Conservation (phyloP, 2,888 invertebrate genomes). For the Entomobrya multifasciata region DNA sequence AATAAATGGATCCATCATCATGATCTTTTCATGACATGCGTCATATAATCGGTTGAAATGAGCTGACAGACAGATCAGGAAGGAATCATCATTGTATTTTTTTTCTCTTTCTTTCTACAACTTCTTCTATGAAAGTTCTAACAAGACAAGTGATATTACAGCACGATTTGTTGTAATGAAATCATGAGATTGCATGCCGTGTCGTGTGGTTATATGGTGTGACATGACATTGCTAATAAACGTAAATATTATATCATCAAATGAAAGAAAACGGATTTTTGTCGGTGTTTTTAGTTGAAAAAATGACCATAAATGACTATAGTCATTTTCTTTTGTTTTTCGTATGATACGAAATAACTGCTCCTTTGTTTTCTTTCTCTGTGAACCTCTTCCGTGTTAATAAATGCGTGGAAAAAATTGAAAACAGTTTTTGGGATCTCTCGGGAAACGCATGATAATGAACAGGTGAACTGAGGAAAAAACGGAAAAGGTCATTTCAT, state of each 20-base stretch:
- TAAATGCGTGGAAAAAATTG: neutral
- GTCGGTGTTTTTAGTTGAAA: neutral
- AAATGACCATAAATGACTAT: neutral
- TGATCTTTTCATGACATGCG: neutral
- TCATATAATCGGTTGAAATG: slow-evolving; percentile 19
- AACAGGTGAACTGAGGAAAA: slow-evolving; percentile 32
- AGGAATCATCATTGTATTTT: slow-evolving; percentile 37
- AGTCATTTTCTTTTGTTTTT: neutral
- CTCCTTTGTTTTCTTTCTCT: neutral
- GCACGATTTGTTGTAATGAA: slow-evolving; percentile 51
- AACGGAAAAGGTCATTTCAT: slow-evolving; percentile 43
- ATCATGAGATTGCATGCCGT: slow-evolving; percentile 56
- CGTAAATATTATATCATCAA: neutral
- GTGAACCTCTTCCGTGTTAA: neutral
- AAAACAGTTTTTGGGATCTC: neutral
- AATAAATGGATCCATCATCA: slow-evolving; percentile 44
- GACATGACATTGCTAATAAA: neutral
- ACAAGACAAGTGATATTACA: neutral
- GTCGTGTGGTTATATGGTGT: slow-evolving; percentile 6
- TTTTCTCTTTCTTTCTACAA: no score
- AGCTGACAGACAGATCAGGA: slow-evolving; percentile 18
- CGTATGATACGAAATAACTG: no score
- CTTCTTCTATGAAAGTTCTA: neutral
- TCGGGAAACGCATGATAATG: neutral
- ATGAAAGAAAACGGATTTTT: neutral